A percentile compares a stretch with the other conserved stretches of the same genome.
Conservation (phyloP, 2,888 invertebrate genomes). For the Lymantria dispar region DNA sequence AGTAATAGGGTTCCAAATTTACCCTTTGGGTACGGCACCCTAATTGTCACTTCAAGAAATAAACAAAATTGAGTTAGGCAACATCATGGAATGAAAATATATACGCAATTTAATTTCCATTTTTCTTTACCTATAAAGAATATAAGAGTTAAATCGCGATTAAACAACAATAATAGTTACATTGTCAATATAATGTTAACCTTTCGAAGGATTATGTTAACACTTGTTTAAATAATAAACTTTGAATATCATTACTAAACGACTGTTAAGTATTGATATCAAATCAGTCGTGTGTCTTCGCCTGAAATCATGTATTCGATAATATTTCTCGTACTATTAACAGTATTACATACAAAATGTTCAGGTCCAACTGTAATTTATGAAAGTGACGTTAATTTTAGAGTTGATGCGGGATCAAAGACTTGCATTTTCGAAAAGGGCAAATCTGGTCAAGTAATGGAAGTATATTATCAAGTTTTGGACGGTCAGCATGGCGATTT, state of each 20-base stretch:
- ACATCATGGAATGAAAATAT: no score
- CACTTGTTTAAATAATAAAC: slow-evolving; percentile 34
- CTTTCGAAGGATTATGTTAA: background rate
- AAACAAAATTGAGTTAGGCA: no score
- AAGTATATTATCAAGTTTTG: slow-evolving; percentile 81
- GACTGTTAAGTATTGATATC: background rate
- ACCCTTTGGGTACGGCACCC: no score
- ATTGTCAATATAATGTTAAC: background rate
- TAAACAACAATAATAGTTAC: no score
- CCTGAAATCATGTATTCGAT: slow-evolving; percentile 12
- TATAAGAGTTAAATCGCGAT: no score
- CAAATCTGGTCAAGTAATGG: slow-evolving; percentile 60
- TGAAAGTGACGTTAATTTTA: slow-evolving; percentile 61
- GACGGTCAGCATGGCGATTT: slow-evolving; percentile 93
- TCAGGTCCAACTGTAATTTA: slow-evolving; percentile 39
- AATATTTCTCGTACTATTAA: slow-evolving; percentile 11
- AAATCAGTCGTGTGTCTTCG: background rate
- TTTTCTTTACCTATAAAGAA: no score
- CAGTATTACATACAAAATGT: slow-evolving; percentile 25
- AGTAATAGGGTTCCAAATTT: no score
- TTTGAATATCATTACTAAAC: background rate
- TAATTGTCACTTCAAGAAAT: no score
- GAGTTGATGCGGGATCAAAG: slow-evolving; percentile 60
- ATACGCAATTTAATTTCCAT: no score
- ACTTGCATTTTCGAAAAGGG: slow-evolving; percentile 66